These are phyloP conservation scores for Plectrocnemia conspersa DNA, from an alignment of 1,140 invertebrate genomes.

Conservation along the genomic window DNA sequence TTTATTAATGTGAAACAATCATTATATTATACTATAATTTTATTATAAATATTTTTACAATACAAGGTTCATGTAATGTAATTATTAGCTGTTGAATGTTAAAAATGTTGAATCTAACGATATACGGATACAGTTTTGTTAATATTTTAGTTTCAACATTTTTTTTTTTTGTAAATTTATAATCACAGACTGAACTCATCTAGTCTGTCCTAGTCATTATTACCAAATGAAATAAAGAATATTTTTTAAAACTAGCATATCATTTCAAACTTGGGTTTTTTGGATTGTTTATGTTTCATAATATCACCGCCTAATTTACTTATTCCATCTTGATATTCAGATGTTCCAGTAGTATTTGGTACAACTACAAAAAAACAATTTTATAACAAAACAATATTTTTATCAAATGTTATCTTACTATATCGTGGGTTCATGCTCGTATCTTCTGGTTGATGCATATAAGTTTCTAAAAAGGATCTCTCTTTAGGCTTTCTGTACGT, in stretches of 20 bases:
- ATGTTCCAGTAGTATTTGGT: constrained; percentile 29
- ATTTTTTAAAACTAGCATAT: constrained; percentile 8
- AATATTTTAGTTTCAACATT: too few species aligned
- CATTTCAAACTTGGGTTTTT: not conserved
- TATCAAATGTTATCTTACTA: not conserved
- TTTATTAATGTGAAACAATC: not conserved
- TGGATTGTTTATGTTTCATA: not conserved
- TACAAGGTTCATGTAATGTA: not conserved
- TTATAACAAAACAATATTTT: not conserved
- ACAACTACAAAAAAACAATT: not conserved
- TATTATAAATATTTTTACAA: not conserved
- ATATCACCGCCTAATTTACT: constrained; percentile 38
- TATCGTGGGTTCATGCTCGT: not conserved
- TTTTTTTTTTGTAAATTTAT: constrained; percentile 29
- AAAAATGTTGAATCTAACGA: constrained; percentile 23
- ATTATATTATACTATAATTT: not conserved
- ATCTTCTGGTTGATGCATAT: not conserved
- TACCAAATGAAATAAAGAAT: constrained; percentile 14
- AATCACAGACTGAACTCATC: constrained; percentile 21
- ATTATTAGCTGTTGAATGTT: constrained; percentile 26
- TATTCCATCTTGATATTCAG: constrained; percentile 49
- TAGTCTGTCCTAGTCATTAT: constrained; percentile 33
- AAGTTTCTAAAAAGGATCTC: not conserved
- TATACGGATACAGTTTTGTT: too few species aligned
- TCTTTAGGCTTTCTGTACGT: too few species aligned